Percentiles rank a stretch among this genome's conserved stretches.
phyloP scores from a whole-genome alignment of 2,888 invertebrate genomes.

The Epistrophe eligans region DNA sequence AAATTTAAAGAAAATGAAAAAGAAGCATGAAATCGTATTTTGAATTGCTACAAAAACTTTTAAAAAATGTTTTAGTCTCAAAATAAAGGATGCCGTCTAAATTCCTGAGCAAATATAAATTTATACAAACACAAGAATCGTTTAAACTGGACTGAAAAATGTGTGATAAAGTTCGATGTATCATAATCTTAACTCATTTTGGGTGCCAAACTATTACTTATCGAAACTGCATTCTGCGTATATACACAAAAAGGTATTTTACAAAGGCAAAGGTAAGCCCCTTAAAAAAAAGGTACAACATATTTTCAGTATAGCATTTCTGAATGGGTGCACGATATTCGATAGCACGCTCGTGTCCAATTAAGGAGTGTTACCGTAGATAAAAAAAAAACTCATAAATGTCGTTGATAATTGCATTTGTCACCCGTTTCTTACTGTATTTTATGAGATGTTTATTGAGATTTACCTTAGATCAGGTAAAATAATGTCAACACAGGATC shows the following conservation, averaged over 20 bases:
- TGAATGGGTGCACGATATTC: constrained; percentile 19
- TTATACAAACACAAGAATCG: too few relatives aligned
- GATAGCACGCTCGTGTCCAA: constrained; percentile 63
- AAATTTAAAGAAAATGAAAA: too few relatives aligned
- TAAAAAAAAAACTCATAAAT: constrained; percentile 67
- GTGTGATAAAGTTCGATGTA: too few relatives aligned
- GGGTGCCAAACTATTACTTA: background rate
- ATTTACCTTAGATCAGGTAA: constrained; percentile 54
- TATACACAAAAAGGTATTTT: background rate
- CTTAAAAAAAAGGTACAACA: background rate
- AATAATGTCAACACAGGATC: constrained; percentile 4
- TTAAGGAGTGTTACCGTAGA: constrained; percentile 56
- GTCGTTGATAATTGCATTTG: constrained; percentile 65
- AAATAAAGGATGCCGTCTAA: too few relatives aligned
- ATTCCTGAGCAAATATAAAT: too few relatives aligned
- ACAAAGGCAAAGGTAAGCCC: background rate
- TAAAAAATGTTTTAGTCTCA: too few relatives aligned
- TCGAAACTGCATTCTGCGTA: background rate
- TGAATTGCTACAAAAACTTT: too few relatives aligned
- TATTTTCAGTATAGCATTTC: constrained; percentile 25
- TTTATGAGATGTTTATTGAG: constrained; percentile 69
- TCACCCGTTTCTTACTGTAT: constrained; percentile 61
- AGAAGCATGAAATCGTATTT: too few relatives aligned
- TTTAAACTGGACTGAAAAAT: too few relatives aligned
- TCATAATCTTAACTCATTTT: background rate